Conservation (phyloP, 2,888 invertebrate genomes). For the Timandra comae region DNA sequence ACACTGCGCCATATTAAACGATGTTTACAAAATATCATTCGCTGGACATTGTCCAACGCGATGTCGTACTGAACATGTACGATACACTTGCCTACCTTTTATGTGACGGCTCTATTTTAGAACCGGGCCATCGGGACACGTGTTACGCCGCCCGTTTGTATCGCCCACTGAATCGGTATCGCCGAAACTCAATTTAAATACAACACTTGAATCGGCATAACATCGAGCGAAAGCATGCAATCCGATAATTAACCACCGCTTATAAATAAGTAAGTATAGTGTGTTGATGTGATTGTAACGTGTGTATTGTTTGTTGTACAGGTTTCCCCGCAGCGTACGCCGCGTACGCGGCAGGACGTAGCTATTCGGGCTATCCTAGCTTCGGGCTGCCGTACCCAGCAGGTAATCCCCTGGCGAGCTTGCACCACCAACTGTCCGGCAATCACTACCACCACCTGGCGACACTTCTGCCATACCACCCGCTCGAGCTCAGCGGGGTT, state of each 20-base stretch:
- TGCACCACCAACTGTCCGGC: conserved; percentile 83
- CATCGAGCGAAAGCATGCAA: conserved; percentile 46
- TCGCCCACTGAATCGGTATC: conserved; percentile 36
- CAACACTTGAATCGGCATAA: conserved; percentile 25
- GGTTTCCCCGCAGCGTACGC: conserved; percentile 97
- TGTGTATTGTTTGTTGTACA: conserved; percentile 71
- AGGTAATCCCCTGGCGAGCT: conserved; percentile 92
- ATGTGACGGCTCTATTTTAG: conserved; percentile 63
- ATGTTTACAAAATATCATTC: conserved; percentile 62
- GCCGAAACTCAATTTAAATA: conserved; percentile 30
- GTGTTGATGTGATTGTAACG: conserved; percentile 27
- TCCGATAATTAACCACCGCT: conserved; percentile 43
- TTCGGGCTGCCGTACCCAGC: conserved; percentile 98
- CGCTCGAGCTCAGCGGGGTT: conserved; percentile 80
- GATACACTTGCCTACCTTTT: conserved; percentile 55
- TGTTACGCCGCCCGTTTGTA: conserved; percentile 43
- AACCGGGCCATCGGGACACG: conserved; percentile 53
- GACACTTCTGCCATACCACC: conserved; percentile 80
- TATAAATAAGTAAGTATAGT: conserved; percentile 22
- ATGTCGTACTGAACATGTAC: conserved; percentile 51
- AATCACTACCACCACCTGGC: conserved; percentile 79
- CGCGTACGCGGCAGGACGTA: conserved; percentile 96
- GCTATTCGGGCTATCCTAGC: conserved; percentile 98
- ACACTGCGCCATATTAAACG: conserved; percentile 55
- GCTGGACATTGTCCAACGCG: conserved; percentile 69